These are phyloP conservation scores for Nebria ingens DNA, from an alignment of 1,140 invertebrate genomes.

Conservation along the genomic window DNA sequence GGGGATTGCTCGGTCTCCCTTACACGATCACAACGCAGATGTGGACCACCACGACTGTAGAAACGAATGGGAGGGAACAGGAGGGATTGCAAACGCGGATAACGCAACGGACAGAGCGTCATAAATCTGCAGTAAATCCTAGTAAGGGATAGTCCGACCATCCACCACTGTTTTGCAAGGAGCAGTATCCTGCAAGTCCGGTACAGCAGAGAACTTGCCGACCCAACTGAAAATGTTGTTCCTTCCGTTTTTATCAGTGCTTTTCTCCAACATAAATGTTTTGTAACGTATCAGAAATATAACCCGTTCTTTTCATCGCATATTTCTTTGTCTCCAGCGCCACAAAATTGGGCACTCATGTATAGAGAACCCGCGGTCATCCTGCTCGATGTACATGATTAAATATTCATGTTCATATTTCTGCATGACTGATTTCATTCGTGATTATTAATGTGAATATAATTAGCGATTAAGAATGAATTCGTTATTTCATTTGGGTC, in stretches of 20 bases:
- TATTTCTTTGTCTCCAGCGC: not conserved
- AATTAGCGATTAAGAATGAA: no score
- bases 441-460: no score
- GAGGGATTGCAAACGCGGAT: not conserved
- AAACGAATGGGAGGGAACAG: not conserved
- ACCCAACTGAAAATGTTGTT: not conserved
- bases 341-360: not conserved
- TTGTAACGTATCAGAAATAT: not conserved
- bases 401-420: not conserved
- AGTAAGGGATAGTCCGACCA: not conserved
- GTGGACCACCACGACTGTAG: not conserved
- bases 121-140: slow-evolving; percentile 9
- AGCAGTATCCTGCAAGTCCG: no score
- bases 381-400: not conserved
- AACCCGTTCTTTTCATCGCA: not conserved
- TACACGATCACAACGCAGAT: no score
- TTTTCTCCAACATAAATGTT: not conserved
- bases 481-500: no score
- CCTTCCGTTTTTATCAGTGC: slow-evolving; percentile 4
- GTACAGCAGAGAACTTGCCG: not conserved
- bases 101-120: not conserved
- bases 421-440: no score
- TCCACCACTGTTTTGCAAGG: no score
- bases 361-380: not conserved
- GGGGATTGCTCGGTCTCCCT: not conserved